phyloP scores from a whole-genome alignment of 2,113 vertebrate species.

The Tychaedon coryphoeus region DNA sequence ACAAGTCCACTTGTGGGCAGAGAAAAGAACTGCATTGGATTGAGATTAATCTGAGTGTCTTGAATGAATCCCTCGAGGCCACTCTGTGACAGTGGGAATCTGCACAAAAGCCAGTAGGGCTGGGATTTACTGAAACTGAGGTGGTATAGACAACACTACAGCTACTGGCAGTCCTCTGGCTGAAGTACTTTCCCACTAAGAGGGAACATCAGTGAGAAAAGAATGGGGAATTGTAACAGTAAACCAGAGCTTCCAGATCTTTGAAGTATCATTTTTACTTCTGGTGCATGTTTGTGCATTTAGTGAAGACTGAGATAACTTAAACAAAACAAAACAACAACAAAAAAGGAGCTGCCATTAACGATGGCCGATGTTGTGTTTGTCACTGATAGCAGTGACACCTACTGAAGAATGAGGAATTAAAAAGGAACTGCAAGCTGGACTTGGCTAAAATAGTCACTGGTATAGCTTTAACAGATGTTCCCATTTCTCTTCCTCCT shows the following conservation, averaged over 20 bases:
- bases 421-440: neutral
- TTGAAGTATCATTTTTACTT: neutral
- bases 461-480: conserved; percentile 34
- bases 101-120: neutral
- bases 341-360: neutral
- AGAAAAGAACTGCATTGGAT: neutral
- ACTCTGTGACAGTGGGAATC: neutral
- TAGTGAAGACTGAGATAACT: neutral
- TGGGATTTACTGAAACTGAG: neutral
- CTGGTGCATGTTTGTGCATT: neutral
- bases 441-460: neutral
- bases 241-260: neutral
- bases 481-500: conserved; percentile 24
- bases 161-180: neutral
- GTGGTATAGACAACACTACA: neutral
- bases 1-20: neutral
- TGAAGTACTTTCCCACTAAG: neutral
- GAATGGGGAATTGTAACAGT: neutral
- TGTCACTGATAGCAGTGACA: neutral
- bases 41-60: neutral
- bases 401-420: neutral
- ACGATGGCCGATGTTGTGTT: neutral
- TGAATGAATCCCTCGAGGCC: neutral
- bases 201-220: neutral
- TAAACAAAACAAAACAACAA: neutral